A percentile compares a stretch with the other conserved stretches of the same genome.
Conservation (phyloP, 1,140 invertebrate species). For the Drosophila rufa region DNA sequence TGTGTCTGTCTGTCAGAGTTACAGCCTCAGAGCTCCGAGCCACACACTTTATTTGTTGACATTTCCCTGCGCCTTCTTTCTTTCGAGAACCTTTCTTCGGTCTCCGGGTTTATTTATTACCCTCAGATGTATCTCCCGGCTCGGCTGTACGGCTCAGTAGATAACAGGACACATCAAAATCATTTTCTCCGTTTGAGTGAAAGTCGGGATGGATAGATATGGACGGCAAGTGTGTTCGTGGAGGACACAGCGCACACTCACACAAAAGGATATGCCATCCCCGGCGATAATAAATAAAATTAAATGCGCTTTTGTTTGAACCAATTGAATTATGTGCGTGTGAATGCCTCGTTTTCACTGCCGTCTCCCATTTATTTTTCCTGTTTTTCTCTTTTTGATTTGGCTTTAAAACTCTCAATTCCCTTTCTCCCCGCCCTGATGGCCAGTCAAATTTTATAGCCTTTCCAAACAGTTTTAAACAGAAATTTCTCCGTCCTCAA, state of each 20-base stretch:
- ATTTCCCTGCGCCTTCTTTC: conserved; percentile 55
- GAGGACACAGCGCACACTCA: conserved; percentile 39
- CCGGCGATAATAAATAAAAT: conserved; percentile 77
- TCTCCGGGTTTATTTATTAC: conserved; percentile 66
- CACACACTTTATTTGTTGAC: conserved; percentile 79
- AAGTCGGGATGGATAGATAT: conserved; percentile 58
- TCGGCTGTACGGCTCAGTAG: conserved; percentile 31
- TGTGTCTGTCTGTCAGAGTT: conserved; percentile 60
- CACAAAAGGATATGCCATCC: conserved; percentile 36
- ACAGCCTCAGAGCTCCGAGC: conserved; percentile 55
- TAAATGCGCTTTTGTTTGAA: conserved; percentile 81
- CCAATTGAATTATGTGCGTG: conserved; percentile 83
- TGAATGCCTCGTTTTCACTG: conserved; percentile 62
- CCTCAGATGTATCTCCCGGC: conserved; percentile 52
- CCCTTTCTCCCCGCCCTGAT: conserved; percentile 9
- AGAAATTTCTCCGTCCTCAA: conserved; percentile 26
- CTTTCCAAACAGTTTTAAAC: conserved; percentile 25
- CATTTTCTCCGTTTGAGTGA: conserved; percentile 70
- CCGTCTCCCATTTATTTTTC: conserved; percentile 41
- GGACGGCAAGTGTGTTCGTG: conserved; percentile 58
- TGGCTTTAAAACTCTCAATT: conserved; percentile 29
- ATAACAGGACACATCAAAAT: conserved; percentile 70
- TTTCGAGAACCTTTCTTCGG: conserved; percentile 50
- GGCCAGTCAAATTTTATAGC: conserved; percentile 46
- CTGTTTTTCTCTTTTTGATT: conserved; percentile 30